Evolutionary conservation across 2,113 vertebrate species (phyloP).

Genomic region (Seriola dumerili): DNA sequence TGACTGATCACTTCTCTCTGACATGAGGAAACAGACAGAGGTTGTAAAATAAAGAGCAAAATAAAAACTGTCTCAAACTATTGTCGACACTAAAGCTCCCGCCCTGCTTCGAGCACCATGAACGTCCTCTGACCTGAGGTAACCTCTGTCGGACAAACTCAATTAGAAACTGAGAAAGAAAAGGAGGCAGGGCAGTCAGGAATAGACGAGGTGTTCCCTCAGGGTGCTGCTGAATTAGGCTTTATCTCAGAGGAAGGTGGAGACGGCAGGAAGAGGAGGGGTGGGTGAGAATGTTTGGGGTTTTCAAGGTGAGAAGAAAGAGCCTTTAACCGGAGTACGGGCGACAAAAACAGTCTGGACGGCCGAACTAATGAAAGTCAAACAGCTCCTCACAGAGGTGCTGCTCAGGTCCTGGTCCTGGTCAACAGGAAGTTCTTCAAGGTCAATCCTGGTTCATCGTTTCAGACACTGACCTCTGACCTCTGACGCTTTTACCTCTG

Average conservation of each 20-base stretch:
- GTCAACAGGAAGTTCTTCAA: too few relatives aligned
- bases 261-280: neutral
- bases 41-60: neutral
- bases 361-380: conserved; percentile 1
- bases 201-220: conserved; percentile 60
- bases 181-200: conserved; percentile 39
- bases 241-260: conserved; percentile 57
- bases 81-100: neutral
- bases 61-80: neutral
- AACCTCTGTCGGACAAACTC: conserved; percentile 38
- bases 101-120: neutral
- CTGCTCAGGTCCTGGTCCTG: too few relatives aligned
- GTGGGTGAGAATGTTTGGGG: neutral
- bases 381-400: neutral
- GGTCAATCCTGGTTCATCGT: too few relatives aligned
- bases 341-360: neutral
- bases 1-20: conserved; percentile 10
- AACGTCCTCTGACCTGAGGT: conserved; percentile 42
- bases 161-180: conserved; percentile 16
- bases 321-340: neutral
- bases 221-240: conserved; percentile 62
- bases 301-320: conserved; percentile 47
- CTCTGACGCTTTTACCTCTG: too few relatives aligned
- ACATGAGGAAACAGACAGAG: neutral
- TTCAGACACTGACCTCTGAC: too few relatives aligned